These are phyloP conservation scores for Agriopis leucophaearia DNA, from an alignment of 2,888 invertebrate genomes.

Conservation along the genomic window DNA sequence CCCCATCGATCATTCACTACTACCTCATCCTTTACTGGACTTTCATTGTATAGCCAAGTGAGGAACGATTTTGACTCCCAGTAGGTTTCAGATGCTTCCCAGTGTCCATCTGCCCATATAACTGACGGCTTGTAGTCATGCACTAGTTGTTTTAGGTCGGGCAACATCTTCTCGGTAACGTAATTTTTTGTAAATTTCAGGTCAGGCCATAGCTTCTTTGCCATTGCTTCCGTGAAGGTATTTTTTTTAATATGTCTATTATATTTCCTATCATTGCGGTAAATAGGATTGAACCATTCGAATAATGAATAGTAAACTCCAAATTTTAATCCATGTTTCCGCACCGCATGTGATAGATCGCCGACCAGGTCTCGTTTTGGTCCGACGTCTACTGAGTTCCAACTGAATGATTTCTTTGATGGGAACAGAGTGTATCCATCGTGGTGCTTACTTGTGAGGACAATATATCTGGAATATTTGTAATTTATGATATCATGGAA, in stretches of 20 bases:
- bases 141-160: conserved; percentile 93
- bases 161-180: conserved; percentile 89
- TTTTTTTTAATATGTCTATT: too few species aligned
- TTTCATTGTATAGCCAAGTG: conserved; percentile 97
- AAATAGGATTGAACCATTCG: conserved; percentile 96
- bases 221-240: too few species aligned
- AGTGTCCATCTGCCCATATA: conserved; percentile 98
- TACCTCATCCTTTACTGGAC: conserved; percentile 94
- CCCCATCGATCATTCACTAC: conserved; percentile 99
- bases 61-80: conserved; percentile 95
- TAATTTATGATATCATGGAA: background rate
- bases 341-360: conserved; percentile 90
- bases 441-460: conserved; percentile 95
- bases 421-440: conserved; percentile 95
- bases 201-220: too few species aligned
- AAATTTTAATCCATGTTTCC: conserved; percentile 88
- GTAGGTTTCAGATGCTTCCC: conserved; percentile 94
- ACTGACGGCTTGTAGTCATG: conserved; percentile 90
- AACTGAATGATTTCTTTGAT: conserved; percentile 92
- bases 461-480: conserved; percentile 76
- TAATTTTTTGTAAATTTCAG: conserved; percentile 84
- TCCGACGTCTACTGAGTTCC: conserved; percentile 94
- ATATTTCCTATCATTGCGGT: conserved; percentile 89
- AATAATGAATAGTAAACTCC: conserved; percentile 95
- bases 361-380: conserved; percentile 92